Percentiles rank a stretch among this genome's conserved stretches.
Evolutionary conservation across 2,113 vertebrate genomes (phyloP).

Genomic region (Phoenicopterus ruber): DNA sequence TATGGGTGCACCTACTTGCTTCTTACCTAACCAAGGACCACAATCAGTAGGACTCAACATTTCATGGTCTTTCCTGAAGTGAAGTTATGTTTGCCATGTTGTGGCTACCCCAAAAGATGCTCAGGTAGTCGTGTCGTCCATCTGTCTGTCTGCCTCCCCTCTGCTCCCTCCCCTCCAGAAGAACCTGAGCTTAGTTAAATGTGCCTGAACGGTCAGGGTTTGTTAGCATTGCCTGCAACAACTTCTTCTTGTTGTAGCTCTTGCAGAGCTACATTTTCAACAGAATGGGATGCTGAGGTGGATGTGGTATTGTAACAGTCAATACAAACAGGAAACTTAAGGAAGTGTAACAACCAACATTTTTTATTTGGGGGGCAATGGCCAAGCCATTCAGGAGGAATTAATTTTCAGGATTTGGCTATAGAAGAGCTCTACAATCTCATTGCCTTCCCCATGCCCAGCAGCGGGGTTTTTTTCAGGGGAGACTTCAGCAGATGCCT

Average conservation of each 20-base stretch:
- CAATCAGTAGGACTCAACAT: background rate
- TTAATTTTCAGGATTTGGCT: conserved; percentile 55
- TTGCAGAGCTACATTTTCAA: too few relatives aligned
- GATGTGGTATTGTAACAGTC: background rate
- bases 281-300: background rate
- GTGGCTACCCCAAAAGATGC: background rate
- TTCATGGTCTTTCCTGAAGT: background rate
- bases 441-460: background rate
- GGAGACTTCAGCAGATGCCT: background rate
- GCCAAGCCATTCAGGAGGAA: conserved; percentile 32
- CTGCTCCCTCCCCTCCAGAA: background rate
- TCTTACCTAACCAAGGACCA: background rate
- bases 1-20: background rate
- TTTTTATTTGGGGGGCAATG: conserved; percentile 23
- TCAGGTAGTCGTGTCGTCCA: too few relatives aligned
- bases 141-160: too few relatives aligned
- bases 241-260: too few relatives aligned
- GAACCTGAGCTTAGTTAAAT: background rate
- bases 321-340: conserved; percentile 1
- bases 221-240: background rate
- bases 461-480: rapidly evolving
- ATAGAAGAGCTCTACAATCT: conserved; percentile 35
- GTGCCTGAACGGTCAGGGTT: background rate
- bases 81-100: background rate
- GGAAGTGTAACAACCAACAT: conserved; percentile 39